Evolutionary conservation across 2,797 vertebrate genomes (phyloP), one percentile per base, ranked within the genome.

Genomic region (Rachycentron canadum): DNA sequence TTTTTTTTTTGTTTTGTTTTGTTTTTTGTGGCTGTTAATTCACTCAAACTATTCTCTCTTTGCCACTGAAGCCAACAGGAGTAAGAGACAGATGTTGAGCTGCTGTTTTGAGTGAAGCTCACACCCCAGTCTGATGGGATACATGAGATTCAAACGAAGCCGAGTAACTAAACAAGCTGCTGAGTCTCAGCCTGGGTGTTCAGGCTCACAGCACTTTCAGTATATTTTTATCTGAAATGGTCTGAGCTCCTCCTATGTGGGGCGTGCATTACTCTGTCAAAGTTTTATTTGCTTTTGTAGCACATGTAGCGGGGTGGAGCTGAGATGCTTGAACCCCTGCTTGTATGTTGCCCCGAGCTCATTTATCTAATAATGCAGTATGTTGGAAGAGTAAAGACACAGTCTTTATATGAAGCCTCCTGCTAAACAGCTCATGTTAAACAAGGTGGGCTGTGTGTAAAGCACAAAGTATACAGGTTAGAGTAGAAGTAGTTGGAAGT

Each of bases 271-370:
- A 34, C 34, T 47, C 13, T 25, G 61, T 41, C 59, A 7, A 11
- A 64, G 64, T 59, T 82, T 66, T 78, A 73, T 88, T 89, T 88
- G 66, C 30, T 75, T 82, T 65, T 45, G 36, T 65, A 70, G 55
- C 68, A 47, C 21, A 8, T 76, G 73, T 36, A 34, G 67, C 52
- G 40, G 65, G 62, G 69, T 45, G 69, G 73, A 76, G 64, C 57
- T 34, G 32, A 49, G 38, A 25, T 7, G 10, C 17, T 52, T n/a
- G 11, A 8, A 50, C 40, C 12, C 0, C n/a, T 47, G 47, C 21
- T 13, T n/a, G 19, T 36, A 21, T 53, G 40, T 57, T n/a, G n/a
- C 17, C 60, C 21, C 0, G 9, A 32, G 12, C 49, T 69, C 25
- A n/a, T 21, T 53, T 55, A 7, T 58, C 56, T 36, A 45, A 47